Percentiles rank a stretch among this genome's conserved stretches.
Conservation (phyloP, 2,888 invertebrate genomes). For the Patella pellucida region DNA sequence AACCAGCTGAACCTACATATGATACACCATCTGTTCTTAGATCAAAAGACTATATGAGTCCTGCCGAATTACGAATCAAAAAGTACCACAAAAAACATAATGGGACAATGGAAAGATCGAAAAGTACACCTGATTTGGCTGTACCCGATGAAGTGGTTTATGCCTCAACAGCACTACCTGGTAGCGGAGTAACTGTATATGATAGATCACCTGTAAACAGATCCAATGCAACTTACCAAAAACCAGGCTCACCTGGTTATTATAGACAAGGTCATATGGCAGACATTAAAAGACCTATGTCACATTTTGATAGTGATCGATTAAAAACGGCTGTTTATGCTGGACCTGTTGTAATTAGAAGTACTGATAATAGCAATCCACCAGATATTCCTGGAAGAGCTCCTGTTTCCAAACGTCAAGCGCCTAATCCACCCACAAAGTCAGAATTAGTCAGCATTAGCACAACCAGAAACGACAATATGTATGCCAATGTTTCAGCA, state of each 20-base stretch:
- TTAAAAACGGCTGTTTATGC: background rate
- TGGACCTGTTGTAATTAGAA: constrained; percentile 1
- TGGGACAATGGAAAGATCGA: constrained; percentile 51
- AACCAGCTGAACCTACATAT: constrained; percentile 22
- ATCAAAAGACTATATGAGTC: constrained; percentile 45
- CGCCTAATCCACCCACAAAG: constrained; percentile 45
- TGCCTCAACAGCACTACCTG: background rate
- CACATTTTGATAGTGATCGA: background rate
- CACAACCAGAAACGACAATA: constrained; percentile 41
- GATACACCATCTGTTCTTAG: constrained; percentile 21
- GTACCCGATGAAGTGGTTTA: constrained; percentile 24
- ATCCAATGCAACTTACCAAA: background rate
- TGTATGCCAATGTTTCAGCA: constrained; percentile 66
- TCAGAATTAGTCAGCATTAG: constrained; percentile 49
- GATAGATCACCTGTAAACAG: background rate
- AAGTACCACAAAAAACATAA: constrained; percentile 48
- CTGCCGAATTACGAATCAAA: constrained; percentile 51
- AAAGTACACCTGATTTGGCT: constrained; percentile 57
- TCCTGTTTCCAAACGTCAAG: constrained; percentile 45
- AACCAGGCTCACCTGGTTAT: constrained; percentile 1
- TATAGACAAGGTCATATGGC: constrained; percentile 8
- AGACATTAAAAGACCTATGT: constrained; percentile 4
- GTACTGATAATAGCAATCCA: background rate
- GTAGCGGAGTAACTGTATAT: background rate
- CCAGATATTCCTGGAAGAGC: constrained; percentile 48